Evolutionary conservation across 2,888 invertebrate species (phyloP), one percentile per base, ranked within the genome.

Genomic region (Drosophila mimetica): DNA sequence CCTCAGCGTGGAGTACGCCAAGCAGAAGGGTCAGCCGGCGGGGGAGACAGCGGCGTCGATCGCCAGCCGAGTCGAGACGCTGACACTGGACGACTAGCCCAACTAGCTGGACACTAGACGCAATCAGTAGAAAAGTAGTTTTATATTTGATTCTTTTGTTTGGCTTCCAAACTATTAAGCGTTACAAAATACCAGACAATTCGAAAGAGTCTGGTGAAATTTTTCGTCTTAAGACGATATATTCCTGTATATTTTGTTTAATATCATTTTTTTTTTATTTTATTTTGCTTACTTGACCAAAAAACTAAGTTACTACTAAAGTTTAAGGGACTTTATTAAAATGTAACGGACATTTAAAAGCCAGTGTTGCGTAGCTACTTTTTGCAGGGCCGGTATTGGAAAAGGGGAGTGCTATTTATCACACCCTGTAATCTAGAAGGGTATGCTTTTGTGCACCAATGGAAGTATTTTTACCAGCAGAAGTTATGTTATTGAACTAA

Each of bases 1-100:
- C n/a, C 70, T 92, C 6, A 79, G 91, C 55, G 85, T 59, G 41
- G 89, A 91, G 69, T 92, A 91, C 71, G 86, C 90, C 18, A 83
- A 80, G 39, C 53, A 51, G 7, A 82, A 76, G 47, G 51, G 6
- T n/a, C 37, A 42, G 14, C 2, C 37, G 8, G n/a, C 20, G 8
- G 18, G 18, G 14, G 37, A 50, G 18, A 28, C 22, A 2, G 25
- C 39, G 2, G 61, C 48, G 9, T 37, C 54, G 22, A 53, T 79
- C 8, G 51, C 34, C 46, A 42, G 60, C 2, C 71, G 25, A 28
- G 55, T 76, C 25, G 55, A 57, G 7, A 39, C 28, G 9, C 37
- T 82, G n/a, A 36, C 20, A 20, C 22, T 83, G 20, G 47, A 55
- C 18, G 39, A 37, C 11, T 63, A 54, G 59, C 16, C 14, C 11